Evolutionary conservation across 2,113 vertebrate species (phyloP), one percentile per base, ranked within the genome.

Genomic region (Oreotragus oreotragus): DNA sequence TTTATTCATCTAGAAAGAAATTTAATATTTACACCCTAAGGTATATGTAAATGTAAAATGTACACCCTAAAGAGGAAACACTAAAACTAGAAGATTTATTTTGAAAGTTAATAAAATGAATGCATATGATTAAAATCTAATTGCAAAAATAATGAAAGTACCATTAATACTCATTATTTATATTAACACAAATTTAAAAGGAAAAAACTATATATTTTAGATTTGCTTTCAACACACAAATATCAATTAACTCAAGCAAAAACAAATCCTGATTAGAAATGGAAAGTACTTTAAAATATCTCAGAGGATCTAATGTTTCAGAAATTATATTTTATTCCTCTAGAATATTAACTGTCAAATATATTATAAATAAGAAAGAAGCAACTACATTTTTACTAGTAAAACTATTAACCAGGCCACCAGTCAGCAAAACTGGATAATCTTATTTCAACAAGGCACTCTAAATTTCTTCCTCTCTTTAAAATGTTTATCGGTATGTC

Each of bases 1-100:
- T 84, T 60, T 91, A 88, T 88, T 94, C 33, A 94, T 94, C 27
- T 70, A 95, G 60, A 94, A 93, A 80, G 11, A 84, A 88, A 76
- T 55, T 58, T 83, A 91, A 91, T 94, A 51, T 64, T 45, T 77
- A 76, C 0, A 64, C 21, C 33, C 55, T 90, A 93, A 87, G 70
- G 60, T 70, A 4, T 70, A 36, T 70, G 17, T 70, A 79, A 88
- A 64, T 62, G 51, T 86, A 91, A 91, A 89, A 51, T 76, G 25
- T 83, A 76, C 3, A 57, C 21, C 39, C 55, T 90, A 90, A 90
- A 53, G 60, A 94, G 21, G 45, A 85, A 96, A 80, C 33, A 80
- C 16, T n/a, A 81, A 27, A 84, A 95, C 25, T 88, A 93, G 58
- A 92, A 21, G 39, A 58, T 91, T 27, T 84, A 64, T 95, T 94